These are phyloP conservation scores for Thunnus thynnus DNA, from an alignment of 2,113 vertebrate genomes.

Conservation along the genomic window DNA sequence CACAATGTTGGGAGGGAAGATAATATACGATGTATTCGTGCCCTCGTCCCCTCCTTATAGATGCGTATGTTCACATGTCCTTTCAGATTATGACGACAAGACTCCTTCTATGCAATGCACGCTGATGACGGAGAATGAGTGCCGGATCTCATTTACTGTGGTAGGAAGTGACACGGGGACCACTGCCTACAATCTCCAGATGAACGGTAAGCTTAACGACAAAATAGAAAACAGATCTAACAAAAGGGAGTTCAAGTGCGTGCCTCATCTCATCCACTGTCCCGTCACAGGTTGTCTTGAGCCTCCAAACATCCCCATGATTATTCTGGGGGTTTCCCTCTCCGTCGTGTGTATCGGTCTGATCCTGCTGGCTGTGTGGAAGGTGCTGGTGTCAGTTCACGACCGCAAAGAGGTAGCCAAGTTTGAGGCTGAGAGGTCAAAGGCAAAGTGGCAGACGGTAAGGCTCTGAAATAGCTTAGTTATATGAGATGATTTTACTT, in stretches of 20 bases:
- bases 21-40: slow-evolving; percentile 53
- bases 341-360: slow-evolving; percentile 94
- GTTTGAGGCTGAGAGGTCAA: slow-evolving; percentile 95
- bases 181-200: slow-evolving; percentile 88
- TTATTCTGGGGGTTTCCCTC: slow-evolving; percentile 92
- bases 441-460: slow-evolving; percentile 97
- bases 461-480: slow-evolving; percentile 21
- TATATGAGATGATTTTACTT: neutral
- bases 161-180: slow-evolving; percentile 86
- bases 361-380: slow-evolving; percentile 93
- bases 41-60: slow-evolving; percentile 50
- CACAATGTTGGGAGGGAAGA: slow-evolving; percentile 64
- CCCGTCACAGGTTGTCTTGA: slow-evolving; percentile 89
- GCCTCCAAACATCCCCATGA: slow-evolving; percentile 91
- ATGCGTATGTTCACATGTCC: slow-evolving; percentile 67
- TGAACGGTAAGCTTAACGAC: slow-evolving; percentile 85
- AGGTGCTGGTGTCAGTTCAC: slow-evolving; percentile 94
- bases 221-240: neutral
- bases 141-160: slow-evolving; percentile 91
- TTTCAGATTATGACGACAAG: slow-evolving; percentile 90
- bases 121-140: slow-evolving; percentile 91
- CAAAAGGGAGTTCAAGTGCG: neutral
- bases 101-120: slow-evolving; percentile 88
- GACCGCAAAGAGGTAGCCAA: slow-evolving; percentile 97
- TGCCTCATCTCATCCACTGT: slow-evolving; percentile 24